Percentiles rank a stretch among this genome's conserved stretches.
These are phyloP conservation scores for Heterohyrax brucei DNA, from an alignment of 2,797 vertebrate genomes.

Conservation along the genomic window DNA sequence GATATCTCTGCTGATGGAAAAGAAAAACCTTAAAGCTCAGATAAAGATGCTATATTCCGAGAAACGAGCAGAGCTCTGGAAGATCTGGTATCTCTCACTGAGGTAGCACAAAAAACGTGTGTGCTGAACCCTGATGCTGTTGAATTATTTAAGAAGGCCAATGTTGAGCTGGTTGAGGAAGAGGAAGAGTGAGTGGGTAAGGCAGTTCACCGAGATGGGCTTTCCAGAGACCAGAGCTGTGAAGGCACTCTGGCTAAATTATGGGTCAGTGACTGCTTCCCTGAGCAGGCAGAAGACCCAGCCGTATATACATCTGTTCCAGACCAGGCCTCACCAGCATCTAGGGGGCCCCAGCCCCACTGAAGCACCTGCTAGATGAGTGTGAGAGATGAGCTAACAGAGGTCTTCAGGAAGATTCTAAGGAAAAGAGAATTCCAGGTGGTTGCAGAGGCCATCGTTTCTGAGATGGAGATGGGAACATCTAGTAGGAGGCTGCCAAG, in stretches of 20 bases:
- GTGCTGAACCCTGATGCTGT: constrained; percentile 98
- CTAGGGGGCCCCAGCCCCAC: constrained; percentile 82
- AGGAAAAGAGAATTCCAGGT: constrained; percentile 99
- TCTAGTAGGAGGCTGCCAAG: too few species aligned
- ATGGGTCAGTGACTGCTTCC: constrained; percentile 99
- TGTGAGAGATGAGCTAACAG: constrained; percentile 96
- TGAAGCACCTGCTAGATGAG: constrained; percentile 72
- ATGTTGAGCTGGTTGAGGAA: constrained; percentile 98
- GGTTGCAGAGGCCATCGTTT: constrained; percentile 89
- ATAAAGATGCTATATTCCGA: constrained; percentile 97
- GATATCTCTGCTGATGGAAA: constrained; percentile 94
- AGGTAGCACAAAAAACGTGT: constrained; percentile 98
- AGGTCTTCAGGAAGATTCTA: constrained; percentile 98
- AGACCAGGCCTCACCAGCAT: constrained; percentile 88
- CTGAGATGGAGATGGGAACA: too few species aligned
- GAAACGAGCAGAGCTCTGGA: constrained; percentile 99
- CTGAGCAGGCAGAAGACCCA: constrained; percentile 97
- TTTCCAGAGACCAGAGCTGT: constrained; percentile 97
- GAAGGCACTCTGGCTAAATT: constrained; percentile 97
- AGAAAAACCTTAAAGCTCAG: constrained; percentile 97
- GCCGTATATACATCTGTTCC: constrained; percentile 94
- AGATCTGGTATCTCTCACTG: constrained; percentile 98
- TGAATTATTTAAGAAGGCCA: constrained; percentile 98
- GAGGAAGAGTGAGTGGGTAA: constrained; percentile 98
- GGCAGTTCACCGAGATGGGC: constrained; percentile 99